Evolutionary conservation across 2,888 invertebrate species (phyloP).

Genomic region (Torymus tubicola): DNA sequence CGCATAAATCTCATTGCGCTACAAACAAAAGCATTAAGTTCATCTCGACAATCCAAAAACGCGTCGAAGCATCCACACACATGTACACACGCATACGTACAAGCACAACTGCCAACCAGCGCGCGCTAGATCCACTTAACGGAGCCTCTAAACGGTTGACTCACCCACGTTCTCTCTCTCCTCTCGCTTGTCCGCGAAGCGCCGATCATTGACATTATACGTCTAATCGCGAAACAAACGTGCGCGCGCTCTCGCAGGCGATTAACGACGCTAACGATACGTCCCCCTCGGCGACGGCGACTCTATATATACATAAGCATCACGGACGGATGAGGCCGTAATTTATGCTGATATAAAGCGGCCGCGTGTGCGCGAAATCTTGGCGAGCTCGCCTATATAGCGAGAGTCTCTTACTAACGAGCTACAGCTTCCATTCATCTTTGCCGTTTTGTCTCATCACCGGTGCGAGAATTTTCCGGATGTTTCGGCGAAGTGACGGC

Average conservation of each 20-base stretch:
- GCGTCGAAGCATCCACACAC: no score
- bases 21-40: no score
- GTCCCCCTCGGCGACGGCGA: no score
- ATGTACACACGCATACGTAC: no score
- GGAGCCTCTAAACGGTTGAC: background rate
- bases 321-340: slow-evolving; percentile 38
- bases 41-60: no score
- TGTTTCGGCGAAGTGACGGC: background rate
- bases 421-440: background rate
- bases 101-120: background rate
- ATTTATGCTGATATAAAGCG: slow-evolving; percentile 48
- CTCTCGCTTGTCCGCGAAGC: background rate
- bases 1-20: no score
- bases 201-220: slow-evolving; percentile 2
- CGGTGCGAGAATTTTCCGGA: no score
- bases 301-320: no score
- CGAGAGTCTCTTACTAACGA: slow-evolving; percentile 17
- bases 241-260: slow-evolving; percentile 6
- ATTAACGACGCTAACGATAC: slow-evolving; percentile 44
- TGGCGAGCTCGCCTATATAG: background rate
- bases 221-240: no score
- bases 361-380: slow-evolving; percentile 40
- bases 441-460: background rate
- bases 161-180: no score
- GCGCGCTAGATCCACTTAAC: background rate